Evolutionary conservation across 2,113 vertebrate species (phyloP), one percentile per base, ranked within the genome.

Genomic region (Cottus gobio): DNA sequence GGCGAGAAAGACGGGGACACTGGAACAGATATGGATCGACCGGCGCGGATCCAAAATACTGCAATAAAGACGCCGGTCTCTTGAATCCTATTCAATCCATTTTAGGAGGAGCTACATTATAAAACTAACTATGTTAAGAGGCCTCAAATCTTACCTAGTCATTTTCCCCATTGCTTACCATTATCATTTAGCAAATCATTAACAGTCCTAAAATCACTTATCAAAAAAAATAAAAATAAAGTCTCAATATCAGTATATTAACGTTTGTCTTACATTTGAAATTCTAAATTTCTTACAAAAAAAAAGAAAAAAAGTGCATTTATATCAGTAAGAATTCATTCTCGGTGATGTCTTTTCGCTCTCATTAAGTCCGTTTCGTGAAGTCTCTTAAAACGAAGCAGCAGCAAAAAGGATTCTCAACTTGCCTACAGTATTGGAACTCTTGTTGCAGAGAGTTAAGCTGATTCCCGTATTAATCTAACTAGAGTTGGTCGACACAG

Each of bases 221-320:
- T 70, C 76, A 77, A 86, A 90, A 86, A 80, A 72, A 80, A 71
- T 75, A 84, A 4, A 82, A 70, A 80, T 26, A 54, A 86, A 56
- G 70, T 79, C 80, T 85, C 68, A 91, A 87, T 70, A 83, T 87
- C 72, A 87, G 87, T 89, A 89, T 83, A 85, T 83, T 84, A 89
- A 82, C 80, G 83, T 84, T 79, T 9, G 69, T 67, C 75, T 90
- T 75, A 90, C 80, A 89, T 81, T 84, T 83, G 75, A 91, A 86
- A 90, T 82, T 87, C 76, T 90, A 89, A 77, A 84, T 88, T 91
- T 84, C 85, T 92, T 91, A 91, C 75, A 90, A 93, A 86, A 83
- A 54, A 79, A 85, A 90, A 93, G 85, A 83, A 54, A 79, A 85
- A 93, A 94, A 94, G 93, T 93, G 93, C 92, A 93, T 92, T 87